These are phyloP conservation scores for Conopomorpha cramerella DNA, from an alignment of 1,140 invertebrate genomes.

Conservation along the genomic window DNA sequence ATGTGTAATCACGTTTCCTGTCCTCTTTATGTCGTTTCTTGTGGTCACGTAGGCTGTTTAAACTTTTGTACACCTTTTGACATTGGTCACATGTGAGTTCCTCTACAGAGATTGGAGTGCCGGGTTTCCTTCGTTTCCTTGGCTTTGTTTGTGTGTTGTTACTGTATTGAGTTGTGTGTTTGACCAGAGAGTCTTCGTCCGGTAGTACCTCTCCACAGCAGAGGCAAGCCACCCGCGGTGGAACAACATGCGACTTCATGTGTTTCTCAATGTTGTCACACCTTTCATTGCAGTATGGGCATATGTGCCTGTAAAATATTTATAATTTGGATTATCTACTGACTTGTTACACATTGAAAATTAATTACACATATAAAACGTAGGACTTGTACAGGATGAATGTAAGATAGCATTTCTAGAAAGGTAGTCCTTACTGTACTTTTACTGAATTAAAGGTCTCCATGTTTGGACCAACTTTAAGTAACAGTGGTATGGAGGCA, in stretches of 20 bases:
- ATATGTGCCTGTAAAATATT: slow-evolving; percentile 4
- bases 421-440: too few species aligned
- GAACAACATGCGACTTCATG: slow-evolving; percentile 1
- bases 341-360: too few species aligned
- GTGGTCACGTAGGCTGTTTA: slow-evolving; percentile 28
- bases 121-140: slow-evolving; percentile 15
- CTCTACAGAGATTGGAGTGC: slow-evolving; percentile 17
- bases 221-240: not conserved
- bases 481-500: too few species aligned
- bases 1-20: slow-evolving; percentile 31
- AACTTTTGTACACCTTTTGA: slow-evolving; percentile 34
- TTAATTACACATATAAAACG: too few species aligned
- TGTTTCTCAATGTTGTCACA: not conserved
- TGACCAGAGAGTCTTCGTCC: slow-evolving; percentile 7
- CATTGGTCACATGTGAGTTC: slow-evolving; percentile 28
- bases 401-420: too few species aligned
- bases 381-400: too few species aligned
- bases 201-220: slow-evolving; percentile 11
- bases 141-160: slow-evolving; percentile 13
- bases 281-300: slow-evolving; percentile 5
- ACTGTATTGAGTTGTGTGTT: slow-evolving; percentile 9
- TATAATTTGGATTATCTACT: too few species aligned
- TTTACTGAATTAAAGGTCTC: too few species aligned
- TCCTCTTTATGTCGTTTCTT: slow-evolving; percentile 26
- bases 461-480: too few species aligned